A percentile compares a stretch with the other conserved stretches of the same genome.
Conservation (phyloP, 2,888 invertebrate species). For the Ormyrus rosae region DNA sequence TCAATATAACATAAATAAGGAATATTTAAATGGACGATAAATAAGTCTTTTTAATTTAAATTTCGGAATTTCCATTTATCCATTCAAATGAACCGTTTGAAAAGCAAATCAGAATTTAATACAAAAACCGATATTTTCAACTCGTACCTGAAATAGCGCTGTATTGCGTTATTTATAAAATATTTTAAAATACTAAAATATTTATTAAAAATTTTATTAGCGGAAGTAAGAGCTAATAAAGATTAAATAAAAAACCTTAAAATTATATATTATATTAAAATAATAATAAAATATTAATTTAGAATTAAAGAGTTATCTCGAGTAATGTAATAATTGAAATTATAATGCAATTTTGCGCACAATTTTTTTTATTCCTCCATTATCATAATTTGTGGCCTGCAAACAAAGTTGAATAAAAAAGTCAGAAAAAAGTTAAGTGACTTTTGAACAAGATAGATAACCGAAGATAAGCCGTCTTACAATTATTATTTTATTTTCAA, state of each 20-base stretch:
- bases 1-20: too few relatives aligned
- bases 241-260: neutral
- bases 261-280: neutral
- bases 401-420: conserved; percentile 10
- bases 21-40: too few relatives aligned
- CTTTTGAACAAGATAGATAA: neutral
- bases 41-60: too few relatives aligned
- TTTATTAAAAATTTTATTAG: neutral
- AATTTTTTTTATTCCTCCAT: neutral
- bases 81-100: too few relatives aligned
- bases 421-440: neutral
- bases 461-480: too few relatives aligned
- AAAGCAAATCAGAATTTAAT: too few relatives aligned
- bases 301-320: too few relatives aligned
- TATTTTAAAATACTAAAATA: conserved; percentile 1
- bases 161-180: too few relatives aligned
- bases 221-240: neutral
- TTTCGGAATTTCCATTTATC: too few relatives aligned
- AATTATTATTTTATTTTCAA: neutral
- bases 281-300: neutral
- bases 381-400: conserved; percentile 22
- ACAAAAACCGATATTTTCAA: too few relatives aligned
- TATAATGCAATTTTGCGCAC: neutral
- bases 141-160: too few relatives aligned
- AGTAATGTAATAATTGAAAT: neutral